Base-by-base conservation (phyloP, 2,113 vertebrate species). In the Lota lota region DNA sequence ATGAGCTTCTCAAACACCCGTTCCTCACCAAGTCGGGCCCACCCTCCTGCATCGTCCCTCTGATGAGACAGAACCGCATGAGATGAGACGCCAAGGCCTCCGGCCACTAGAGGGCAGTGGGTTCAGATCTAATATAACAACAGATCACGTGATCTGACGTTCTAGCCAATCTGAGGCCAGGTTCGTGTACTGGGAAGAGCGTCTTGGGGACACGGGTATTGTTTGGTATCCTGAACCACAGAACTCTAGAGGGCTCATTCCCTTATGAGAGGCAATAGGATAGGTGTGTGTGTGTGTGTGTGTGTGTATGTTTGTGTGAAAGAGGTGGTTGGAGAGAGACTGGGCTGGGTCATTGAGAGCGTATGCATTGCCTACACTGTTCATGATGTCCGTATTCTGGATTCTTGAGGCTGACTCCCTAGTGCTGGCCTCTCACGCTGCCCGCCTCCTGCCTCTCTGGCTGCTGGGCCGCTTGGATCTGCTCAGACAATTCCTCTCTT, bases 11-110 rank as follows among this genome's bases (percentile, higher is more conserved):
- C 69, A 94, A 94, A 74, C 95, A 97, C 74, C 94, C 95, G 0
- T 97, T 97, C 84, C 87, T 97, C 71, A 72, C 87, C 6, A 97
- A 96, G 85, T 94, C 94, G 0, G 95, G 95, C 0, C 93, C 93
- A 0, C 96, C 96, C 0, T 91, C 96, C 66, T 94, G 94, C 91
- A 97, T 98, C 17, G 94, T 97, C 63, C 96, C 96, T 15, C 93
- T 97, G 72, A 97, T 98, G 96, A 91, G 96, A 54, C 95, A 96
- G 81, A 94, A 98, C 83, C 89, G 95, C 63, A 91, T 93, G 84
- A 94, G 93, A 93, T 97, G 95, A 97, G 84, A 61, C 60, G 33
- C 18, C 47, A 15, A 24, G 0, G 19, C 58, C 62, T 76, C 67
- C 22, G 4, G 61, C 56, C 69, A 47, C 22, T 51, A 63, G 73